phyloP scores from a whole-genome alignment of 2,888 invertebrate genomes.

The Leptinotarsa juncta region DNA sequence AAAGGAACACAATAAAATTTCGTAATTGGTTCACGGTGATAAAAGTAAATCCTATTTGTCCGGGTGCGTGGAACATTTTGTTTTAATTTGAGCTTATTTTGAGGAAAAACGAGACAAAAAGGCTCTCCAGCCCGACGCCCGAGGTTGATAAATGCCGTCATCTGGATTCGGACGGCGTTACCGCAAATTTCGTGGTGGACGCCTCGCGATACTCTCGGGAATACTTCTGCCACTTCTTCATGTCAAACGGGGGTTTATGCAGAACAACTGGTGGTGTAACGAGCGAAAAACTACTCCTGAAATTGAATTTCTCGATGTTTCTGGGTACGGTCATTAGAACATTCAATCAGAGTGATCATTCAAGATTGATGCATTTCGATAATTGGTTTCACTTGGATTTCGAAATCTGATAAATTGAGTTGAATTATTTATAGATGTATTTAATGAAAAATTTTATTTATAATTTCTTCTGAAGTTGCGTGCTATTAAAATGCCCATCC shows the following conservation, averaged over 20 bases:
- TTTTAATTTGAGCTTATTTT: conserved; percentile 36
- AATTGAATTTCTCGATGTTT: neutral
- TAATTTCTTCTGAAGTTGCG: too few species aligned
- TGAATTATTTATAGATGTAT: too few species aligned
- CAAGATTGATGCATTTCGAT: too few species aligned
- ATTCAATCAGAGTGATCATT: too few species aligned
- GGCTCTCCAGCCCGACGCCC: conserved; percentile 7
- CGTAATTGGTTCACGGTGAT: conserved; percentile 30
- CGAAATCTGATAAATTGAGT: too few species aligned
- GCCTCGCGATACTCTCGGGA: conserved; percentile 18
- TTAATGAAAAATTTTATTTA: too few species aligned
- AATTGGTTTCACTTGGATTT: too few species aligned
- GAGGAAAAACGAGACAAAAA: conserved; percentile 16
- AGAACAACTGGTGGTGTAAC: neutral
- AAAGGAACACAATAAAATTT: conserved; percentile 15
- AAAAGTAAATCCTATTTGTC: conserved; percentile 35
- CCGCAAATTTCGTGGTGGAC: conserved; percentile 35
- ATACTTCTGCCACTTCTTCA: conserved; percentile 5
- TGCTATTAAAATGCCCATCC: too few species aligned
- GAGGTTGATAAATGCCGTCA: conserved; percentile 33
- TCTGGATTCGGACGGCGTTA: conserved; percentile 29
- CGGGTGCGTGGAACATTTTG: conserved; percentile 19
- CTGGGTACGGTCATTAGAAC: too few species aligned
- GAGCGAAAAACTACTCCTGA: neutral
- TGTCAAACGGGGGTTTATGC: conserved; percentile 10